These are phyloP conservation scores for Pheosia tremula DNA, from an alignment of 2,888 invertebrate species.

Conservation along the genomic window DNA sequence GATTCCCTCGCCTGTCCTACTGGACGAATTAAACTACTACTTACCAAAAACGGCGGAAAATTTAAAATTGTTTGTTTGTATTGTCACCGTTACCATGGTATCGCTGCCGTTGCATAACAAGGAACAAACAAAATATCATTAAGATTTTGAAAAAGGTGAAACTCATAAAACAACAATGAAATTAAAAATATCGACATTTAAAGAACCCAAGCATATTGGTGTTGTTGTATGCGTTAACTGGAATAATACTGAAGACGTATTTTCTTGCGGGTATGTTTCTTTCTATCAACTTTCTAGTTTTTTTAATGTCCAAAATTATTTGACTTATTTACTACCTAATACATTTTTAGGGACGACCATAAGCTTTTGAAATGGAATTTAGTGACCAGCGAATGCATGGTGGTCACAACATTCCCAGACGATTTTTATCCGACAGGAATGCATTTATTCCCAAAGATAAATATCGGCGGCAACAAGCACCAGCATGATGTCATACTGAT, in stretches of 20 bases:
- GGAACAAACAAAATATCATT: too few species aligned
- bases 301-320: too few species aligned
- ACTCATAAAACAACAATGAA: slow-evolving; percentile 84
- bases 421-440: slow-evolving; percentile 96
- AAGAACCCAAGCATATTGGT: slow-evolving; percentile 90
- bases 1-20: too few species aligned
- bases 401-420: slow-evolving; percentile 90
- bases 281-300: too few species aligned
- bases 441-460: slow-evolving; percentile 92
- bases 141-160: too few species aligned
- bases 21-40: too few species aligned
- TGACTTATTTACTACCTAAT: background rate
- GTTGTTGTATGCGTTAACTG: slow-evolving; percentile 96
- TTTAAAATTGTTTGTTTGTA: slow-evolving; percentile 12
- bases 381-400: slow-evolving; percentile 89
- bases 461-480: slow-evolving; percentile 81
- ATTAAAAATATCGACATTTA: slow-evolving; percentile 91
- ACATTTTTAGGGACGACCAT: slow-evolving; percentile 93
- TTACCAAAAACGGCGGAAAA: slow-evolving; percentile 12
- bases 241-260: slow-evolving; percentile 97
- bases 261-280: slow-evolving; percentile 90
- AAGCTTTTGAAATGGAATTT: slow-evolving; percentile 95
- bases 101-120: slow-evolving; percentile 8
- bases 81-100: slow-evolving; percentile 31
- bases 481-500: slow-evolving; percentile 93